Evolutionary conservation across 2,888 invertebrate genomes (phyloP), one percentile per base, ranked within the genome.

Genomic region (Rhagophthalmus giganteus): DNA sequence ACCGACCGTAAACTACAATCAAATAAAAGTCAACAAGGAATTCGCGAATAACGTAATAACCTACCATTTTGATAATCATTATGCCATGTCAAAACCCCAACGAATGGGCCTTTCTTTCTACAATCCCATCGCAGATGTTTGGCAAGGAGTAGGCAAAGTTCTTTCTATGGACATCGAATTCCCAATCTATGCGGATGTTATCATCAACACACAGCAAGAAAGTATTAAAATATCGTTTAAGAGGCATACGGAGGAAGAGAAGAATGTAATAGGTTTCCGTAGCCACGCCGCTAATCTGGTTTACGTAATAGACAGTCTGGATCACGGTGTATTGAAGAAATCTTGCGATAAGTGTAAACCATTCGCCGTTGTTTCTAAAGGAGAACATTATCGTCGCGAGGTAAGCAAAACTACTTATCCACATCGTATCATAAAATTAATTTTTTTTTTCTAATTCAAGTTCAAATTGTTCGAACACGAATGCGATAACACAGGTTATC

Each of bases 51-150:
- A 64, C 25, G 40, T 61, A 4, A 27, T 68, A 10, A 67, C 65
- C 2, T 3, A 70, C 1, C 61, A 70, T 24, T 27, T 69, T 11
- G 69, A 73, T 11, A 47, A 59, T n/a, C 62, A 61, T 14, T 39
- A 62, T 4, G 54, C 61, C 32, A 54, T 53, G n/a, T 72, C 71
- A 70, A 61, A 57, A n/a, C 70, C 74, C 40, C 66, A 65, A 1
- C 64, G 66, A 14, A 64, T 69, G 37, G 68, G 66, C 13, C 65
- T 77, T 54, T 63, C 65, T n/a, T 62, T 76, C 33, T 76, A 76
- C 61, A 77, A 78, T 65, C 76, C 78, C 0, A 60, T 78, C 33
- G 63, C 63, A 2, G 73, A 77, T 55, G 57, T 69, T 14, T 74
- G 72, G 73, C 78, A 78, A 55, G 73, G 75, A 6, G 58, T 77